Conservation (phyloP, 35 echinoderm and acorn worm species). For the Stichopus chloronotus region DNA sequence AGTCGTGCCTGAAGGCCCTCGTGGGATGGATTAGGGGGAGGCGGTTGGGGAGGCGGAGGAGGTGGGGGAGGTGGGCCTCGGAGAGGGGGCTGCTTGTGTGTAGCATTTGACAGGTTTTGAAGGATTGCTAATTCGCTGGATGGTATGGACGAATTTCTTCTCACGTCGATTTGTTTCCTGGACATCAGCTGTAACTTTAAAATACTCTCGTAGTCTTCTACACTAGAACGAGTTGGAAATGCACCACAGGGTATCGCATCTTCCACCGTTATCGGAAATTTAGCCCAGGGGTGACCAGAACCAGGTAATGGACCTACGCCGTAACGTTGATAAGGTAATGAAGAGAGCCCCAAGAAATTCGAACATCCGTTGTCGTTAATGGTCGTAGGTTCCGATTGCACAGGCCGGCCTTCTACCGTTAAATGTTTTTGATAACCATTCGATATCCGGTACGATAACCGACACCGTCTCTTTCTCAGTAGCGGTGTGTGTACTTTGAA, state of each 20-base stretch:
- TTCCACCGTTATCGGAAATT: not conserved
- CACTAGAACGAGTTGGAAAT: not conserved
- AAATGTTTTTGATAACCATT: conserved; percentile 37
- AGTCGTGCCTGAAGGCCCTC: not conserved
- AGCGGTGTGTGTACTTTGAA: conserved; percentile 68
- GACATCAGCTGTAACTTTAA: conserved; percentile 37
- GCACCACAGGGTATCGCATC: not conserved
- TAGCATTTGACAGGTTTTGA: not conserved
- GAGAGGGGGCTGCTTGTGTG: not conserved
- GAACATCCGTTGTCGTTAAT: conserved; percentile 2
- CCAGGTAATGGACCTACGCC: conserved; percentile 7
- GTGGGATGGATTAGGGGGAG: not conserved
- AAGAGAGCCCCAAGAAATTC: conserved; percentile 34
- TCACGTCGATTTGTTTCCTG: conserved; percentile 27
- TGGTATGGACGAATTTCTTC: conserved; percentile 10
- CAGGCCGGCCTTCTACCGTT: conserved; percentile 25
- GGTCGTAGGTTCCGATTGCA: conserved; percentile 27
- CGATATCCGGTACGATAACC: conserved; percentile 49
- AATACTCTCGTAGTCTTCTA: conserved; percentile 52
- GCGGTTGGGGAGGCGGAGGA: not conserved
- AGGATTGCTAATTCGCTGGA: conserved; percentile 3
- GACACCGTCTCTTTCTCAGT: conserved; percentile 36
- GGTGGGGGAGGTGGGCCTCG: not conserved
- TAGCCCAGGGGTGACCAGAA: conserved; percentile 4
- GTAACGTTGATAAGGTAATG: conserved; percentile 5